phyloP scores from a whole-genome alignment of 2,888 invertebrate genomes.

The Drosophila rellima region DNA sequence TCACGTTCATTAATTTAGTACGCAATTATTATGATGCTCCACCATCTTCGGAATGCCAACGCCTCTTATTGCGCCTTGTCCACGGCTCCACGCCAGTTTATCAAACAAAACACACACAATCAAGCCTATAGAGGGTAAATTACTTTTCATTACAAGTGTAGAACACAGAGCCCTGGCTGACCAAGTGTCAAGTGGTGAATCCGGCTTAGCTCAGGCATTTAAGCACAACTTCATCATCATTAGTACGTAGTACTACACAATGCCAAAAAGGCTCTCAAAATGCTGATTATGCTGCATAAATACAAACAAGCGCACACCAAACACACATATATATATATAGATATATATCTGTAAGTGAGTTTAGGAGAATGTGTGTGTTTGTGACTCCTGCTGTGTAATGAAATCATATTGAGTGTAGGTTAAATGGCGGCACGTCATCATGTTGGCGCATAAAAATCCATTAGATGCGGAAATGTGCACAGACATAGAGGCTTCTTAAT shows the following conservation, averaged over 20 bases:
- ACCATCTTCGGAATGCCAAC: conserved; percentile 30
- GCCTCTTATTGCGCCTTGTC: background rate
- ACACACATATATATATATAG: conserved; percentile 7
- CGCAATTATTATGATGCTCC: conserved; percentile 69
- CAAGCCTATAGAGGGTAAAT: conserved; percentile 73
- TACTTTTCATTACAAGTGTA: conserved; percentile 77
- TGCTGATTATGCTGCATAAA: conserved; percentile 77
- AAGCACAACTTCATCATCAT: conserved; percentile 80
- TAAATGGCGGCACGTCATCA: conserved; percentile 76
- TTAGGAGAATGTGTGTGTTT: background rate
- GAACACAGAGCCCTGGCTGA: conserved; percentile 36
- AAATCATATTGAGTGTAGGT: conserved; percentile 79
- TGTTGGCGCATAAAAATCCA: conserved; percentile 73
- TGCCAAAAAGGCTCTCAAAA: conserved; percentile 66
- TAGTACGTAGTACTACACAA: conserved; percentile 59
- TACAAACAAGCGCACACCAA: conserved; percentile 46
- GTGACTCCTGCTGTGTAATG: conserved; percentile 67
- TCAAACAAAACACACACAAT: conserved; percentile 77
- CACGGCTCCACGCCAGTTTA: conserved; percentile 34
- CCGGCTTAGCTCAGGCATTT: conserved; percentile 65
- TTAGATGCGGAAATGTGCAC: conserved; percentile 69
- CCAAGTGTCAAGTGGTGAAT: conserved; percentile 62
- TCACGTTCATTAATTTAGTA: conserved; percentile 77
- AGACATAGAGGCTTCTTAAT: conserved; percentile 19
- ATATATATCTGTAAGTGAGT: conserved; percentile 7